Evolutionary conservation across 2,888 invertebrate species (phyloP).

Genomic region (Pristionchus arcanus): DNA sequence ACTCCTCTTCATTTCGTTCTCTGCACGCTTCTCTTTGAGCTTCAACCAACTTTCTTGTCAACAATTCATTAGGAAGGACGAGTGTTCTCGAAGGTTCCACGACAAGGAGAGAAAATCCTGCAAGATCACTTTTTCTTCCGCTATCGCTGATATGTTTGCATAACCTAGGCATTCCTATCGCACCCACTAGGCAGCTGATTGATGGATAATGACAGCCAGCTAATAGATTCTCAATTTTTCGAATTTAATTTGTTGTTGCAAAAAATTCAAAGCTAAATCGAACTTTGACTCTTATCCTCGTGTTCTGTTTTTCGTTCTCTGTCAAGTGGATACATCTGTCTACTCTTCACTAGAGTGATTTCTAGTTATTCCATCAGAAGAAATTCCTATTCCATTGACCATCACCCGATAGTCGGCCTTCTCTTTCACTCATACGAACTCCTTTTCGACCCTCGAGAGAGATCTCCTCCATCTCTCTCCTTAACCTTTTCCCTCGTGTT

Average conservation of each 20-base stretch:
- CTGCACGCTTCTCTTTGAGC: conserved; percentile 35
- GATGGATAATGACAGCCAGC: background rate
- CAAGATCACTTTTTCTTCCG: conserved; percentile 1
- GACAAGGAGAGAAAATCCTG: background rate
- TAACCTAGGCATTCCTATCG: conserved; percentile 22
- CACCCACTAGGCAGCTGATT: background rate
- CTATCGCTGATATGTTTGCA: conserved; percentile 23
- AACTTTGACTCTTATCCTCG: background rate
- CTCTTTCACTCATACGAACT: conserved; percentile 37
- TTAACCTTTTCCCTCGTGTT: conserved; percentile 28
- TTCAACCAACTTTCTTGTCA: background rate
- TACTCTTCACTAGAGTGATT: conserved; percentile 19
- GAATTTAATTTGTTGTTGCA: background rate
- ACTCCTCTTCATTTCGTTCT: background rate
- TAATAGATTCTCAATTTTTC: background rate
- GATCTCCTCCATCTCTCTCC: conserved; percentile 30
- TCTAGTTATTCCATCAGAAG: background rate
- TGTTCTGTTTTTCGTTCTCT: conserved; percentile 14
- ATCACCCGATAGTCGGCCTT: background rate
- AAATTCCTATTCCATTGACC: background rate
- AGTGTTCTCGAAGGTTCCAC: background rate
- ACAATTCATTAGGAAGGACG: background rate
- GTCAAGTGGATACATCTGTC: background rate
- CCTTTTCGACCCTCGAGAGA: background rate
- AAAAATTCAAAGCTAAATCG: background rate